These are phyloP conservation scores for Mirounga angustirostris DNA, from an alignment of 2,113 vertebrate genomes.

Conservation along the genomic window DNA sequence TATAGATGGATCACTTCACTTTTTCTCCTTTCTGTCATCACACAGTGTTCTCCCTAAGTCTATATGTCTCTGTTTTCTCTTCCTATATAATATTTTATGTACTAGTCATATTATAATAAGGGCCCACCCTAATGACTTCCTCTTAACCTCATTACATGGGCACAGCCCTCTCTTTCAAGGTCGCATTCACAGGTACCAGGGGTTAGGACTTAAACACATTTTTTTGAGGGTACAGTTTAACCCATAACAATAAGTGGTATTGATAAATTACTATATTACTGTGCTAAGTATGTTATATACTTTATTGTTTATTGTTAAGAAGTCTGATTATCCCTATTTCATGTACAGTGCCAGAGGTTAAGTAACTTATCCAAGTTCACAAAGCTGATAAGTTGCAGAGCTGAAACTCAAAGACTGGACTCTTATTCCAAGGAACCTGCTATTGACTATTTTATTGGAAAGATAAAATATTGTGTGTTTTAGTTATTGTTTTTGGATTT, in stretches of 20 bases:
- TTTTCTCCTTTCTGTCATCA: neutral
- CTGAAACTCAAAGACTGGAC: neutral
- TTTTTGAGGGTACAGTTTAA: neutral
- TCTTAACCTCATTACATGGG: conserved; percentile 29
- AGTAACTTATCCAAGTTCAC: conserved; percentile 34
- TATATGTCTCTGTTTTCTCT: conserved; percentile 13
- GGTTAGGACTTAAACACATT: neutral
- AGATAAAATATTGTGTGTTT: conserved; percentile 27
- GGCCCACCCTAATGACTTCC: neutral
- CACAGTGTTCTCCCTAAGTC: neutral
- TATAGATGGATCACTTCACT: neutral
- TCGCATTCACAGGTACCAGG: neutral
- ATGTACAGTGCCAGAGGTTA: neutral
- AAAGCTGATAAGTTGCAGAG: neutral
- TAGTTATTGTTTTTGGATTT: neutral
- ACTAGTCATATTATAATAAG: neutral
- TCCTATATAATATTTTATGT: neutral
- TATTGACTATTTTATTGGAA: conserved; percentile 41
- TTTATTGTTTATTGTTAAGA: conserved; percentile 29
- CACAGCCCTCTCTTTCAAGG: neutral
- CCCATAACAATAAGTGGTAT: neutral
- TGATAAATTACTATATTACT: conserved; percentile 6
- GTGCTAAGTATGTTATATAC: neutral
- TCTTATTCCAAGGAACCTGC: conserved; percentile 7
- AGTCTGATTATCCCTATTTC: conserved; percentile 11